phyloP scores from a whole-genome alignment of 2,888 invertebrate species.

The Plemyria rubiginata region DNA sequence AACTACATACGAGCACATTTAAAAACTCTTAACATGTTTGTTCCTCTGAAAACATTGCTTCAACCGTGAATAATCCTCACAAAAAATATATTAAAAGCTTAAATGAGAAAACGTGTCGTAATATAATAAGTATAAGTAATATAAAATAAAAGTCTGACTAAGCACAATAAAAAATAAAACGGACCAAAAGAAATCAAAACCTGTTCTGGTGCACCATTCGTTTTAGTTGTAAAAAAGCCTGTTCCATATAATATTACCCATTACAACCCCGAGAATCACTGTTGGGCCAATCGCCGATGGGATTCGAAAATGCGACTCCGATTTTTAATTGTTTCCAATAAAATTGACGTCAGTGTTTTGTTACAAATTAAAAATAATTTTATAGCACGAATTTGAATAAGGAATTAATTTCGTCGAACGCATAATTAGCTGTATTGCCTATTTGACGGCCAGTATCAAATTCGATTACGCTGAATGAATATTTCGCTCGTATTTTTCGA shows the following conservation, averaged over 20 bases:
- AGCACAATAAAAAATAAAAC: slow-evolving; percentile 76
- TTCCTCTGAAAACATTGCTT: slow-evolving; percentile 36
- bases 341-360: slow-evolving; percentile 66
- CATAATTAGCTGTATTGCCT: slow-evolving; percentile 34
- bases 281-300: slow-evolving; percentile 71
- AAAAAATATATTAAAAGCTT: slow-evolving; percentile 46
- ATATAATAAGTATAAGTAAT: slow-evolving; percentile 63
- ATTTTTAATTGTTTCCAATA: slow-evolving; percentile 79
- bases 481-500: slow-evolving; percentile 3
- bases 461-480: slow-evolving; percentile 26
- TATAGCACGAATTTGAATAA: slow-evolving; percentile 56
- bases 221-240: slow-evolving; percentile 82
- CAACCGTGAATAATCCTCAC: slow-evolving; percentile 33
- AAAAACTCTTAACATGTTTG: slow-evolving; percentile 38
- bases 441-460: slow-evolving; percentile 36
- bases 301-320: slow-evolving; percentile 75
- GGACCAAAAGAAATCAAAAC: slow-evolving; percentile 75
- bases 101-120: slow-evolving; percentile 67
- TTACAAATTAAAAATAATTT: slow-evolving; percentile 56
- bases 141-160: slow-evolving; percentile 74
- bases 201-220: slow-evolving; percentile 74
- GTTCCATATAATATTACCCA: slow-evolving; percentile 83
- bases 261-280: slow-evolving; percentile 81
- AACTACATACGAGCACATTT: slow-evolving; percentile 53
- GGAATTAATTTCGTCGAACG: slow-evolving; percentile 35